phyloP scores from a whole-genome alignment of 2,888 invertebrate species.

The Rhyacophila evoluta region DNA sequence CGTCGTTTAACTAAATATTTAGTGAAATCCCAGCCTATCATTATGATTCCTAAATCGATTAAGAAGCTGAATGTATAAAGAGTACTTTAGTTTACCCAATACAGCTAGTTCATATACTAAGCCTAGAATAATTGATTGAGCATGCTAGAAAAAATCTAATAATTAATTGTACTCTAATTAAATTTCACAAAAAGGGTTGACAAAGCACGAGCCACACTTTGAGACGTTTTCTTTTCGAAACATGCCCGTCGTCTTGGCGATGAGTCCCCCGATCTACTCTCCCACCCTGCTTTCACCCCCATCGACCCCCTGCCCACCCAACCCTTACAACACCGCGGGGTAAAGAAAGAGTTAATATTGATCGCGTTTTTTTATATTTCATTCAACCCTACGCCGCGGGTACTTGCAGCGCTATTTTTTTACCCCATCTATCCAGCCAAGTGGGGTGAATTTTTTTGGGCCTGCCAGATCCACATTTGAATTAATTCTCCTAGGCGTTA shows the following conservation, averaged over 20 bases:
- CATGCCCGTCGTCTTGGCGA: conserved; percentile 55
- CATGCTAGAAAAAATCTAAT: no score
- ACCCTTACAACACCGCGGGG: conserved; percentile 58
- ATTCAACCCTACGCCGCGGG: conserved; percentile 66
- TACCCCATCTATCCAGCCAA: conserved; percentile 62
- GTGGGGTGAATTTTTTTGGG: conserved; percentile 34
- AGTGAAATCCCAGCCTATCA: no score
- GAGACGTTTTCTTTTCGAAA: conserved; percentile 30
- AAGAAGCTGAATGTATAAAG: no score
- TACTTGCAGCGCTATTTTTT: conserved; percentile 67
- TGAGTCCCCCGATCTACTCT: conserved; percentile 48
- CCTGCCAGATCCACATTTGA: conserved; percentile 28
- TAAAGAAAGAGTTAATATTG: conserved; percentile 78
- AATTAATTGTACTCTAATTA: no score
- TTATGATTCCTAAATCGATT: no score
- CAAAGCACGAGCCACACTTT: not conserved
- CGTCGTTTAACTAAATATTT: no score
- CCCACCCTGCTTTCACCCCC: conserved; percentile 33
- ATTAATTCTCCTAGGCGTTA: not conserved
- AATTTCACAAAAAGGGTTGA: not conserved
- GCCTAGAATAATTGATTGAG: no score
- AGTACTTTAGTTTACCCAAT: no score
- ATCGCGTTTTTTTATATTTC: conserved; percentile 74
- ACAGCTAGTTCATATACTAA: no score
- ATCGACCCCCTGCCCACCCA: conserved; percentile 35